Conservation (phyloP, 2,797 vertebrate genomes). For the Xyrichtys novacula region DNA sequence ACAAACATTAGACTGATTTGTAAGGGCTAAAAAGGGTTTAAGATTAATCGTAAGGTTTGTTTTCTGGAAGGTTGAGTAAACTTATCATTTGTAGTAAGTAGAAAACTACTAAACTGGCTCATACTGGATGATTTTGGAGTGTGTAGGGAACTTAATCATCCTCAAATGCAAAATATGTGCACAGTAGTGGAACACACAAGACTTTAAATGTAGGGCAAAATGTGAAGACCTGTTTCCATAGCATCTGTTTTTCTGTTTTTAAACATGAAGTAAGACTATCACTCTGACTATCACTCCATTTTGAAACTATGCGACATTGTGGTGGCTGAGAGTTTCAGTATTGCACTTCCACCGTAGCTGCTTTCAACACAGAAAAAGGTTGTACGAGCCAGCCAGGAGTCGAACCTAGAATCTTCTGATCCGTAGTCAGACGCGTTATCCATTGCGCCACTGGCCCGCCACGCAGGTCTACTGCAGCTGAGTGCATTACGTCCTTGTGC, state of each 20-base stretch:
- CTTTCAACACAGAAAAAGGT: neutral
- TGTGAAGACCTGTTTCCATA: too few relatives aligned
- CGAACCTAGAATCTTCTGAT: conserved; percentile 82
- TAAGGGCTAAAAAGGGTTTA: too few relatives aligned
- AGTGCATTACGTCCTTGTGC: neutral
- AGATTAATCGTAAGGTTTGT: too few relatives aligned
- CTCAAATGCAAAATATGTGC: neutral
- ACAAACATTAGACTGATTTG: neutral
- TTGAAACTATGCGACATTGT: neutral
- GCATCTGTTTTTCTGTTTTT: neutral
- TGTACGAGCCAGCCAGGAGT: conserved; percentile 73
- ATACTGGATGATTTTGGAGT: neutral
- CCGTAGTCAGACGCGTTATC: conserved; percentile 80
- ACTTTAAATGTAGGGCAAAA: neutral
- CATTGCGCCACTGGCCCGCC: conserved; percentile 74
- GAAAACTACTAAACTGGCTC: neutral
- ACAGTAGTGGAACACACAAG: neutral
- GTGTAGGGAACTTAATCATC: neutral
- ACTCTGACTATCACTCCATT: neutral
- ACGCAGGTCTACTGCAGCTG: accelerated
- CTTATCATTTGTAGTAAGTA: neutral
- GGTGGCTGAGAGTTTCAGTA: neutral
- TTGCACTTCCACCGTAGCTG: neutral
- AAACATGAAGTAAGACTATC: neutral
- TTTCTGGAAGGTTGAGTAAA: neutral